Base-by-base conservation (phyloP, 2,888 invertebrate genomes). In the Ormyrus labotus region DNA sequence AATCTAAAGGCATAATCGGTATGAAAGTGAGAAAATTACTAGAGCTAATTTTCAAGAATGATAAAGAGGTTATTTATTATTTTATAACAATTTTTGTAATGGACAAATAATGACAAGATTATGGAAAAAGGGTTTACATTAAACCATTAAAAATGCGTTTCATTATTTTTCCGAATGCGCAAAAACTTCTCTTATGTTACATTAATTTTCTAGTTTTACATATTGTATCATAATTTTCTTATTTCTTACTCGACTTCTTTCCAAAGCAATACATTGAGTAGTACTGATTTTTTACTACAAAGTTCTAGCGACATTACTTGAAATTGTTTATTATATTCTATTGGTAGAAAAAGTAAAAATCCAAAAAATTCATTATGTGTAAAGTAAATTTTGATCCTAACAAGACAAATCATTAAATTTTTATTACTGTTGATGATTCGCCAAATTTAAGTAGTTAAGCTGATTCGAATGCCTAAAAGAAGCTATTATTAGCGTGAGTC, bases 41-140 rank as follows among this genome's bases (percentile, higher is more conserved):
- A 55, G 13, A 57, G 34, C 13, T 68, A 19, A 8, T 6, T 6
- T n/a, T 64, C 2, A 61, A 55, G 11, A 60, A 10, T 11, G 50
- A 51, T 67, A n/a, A 64, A 60, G 8, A 34, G n/a, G 7, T 65
- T 58, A 65, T 78, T 72, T 60, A 78, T 72, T 76, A 6, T 55
- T 77, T 58, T 60, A 67, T 47, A 19, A 57, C 53, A 78, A 67
- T 51, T 51, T 72, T 78, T 48, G n/a, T 48, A 50, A 47, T 61
- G 6, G n/a, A 58, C 10, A 34, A 67, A 63, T 11, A 9, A 13
- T 64, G 61, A 64, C 6, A 47, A 9, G 53, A 34, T 34, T 34
- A 34, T 34, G 34, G 34, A 34, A 34, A 34, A 34, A 19, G 48
- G 19, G 53, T 60, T 47, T 8, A 19, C 47, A 13, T 13, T 57